A percentile compares a stretch with the other conserved stretches of the same genome.
phyloP scores from a whole-genome alignment of 2,113 vertebrate species.

The Candoia aspera region DNA sequence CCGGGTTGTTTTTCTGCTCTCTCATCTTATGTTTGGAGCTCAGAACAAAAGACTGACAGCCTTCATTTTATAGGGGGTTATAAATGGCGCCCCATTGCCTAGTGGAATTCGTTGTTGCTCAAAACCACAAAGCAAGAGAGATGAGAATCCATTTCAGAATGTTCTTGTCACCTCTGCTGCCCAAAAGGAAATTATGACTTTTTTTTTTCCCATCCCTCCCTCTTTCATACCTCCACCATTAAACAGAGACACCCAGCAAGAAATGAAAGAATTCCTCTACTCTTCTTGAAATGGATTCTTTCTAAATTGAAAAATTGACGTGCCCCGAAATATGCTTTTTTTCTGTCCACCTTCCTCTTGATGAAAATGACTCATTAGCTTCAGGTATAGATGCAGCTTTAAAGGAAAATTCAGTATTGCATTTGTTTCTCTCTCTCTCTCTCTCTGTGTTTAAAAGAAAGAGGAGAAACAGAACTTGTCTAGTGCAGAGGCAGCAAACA shows the following conservation, averaged over 20 bases:
- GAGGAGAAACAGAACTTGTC: too few relatives aligned
- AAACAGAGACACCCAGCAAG: background rate
- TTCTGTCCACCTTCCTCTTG: background rate
- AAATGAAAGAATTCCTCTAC: background rate
- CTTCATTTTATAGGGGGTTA: background rate
- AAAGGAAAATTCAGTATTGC: background rate
- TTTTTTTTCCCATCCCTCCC: too few relatives aligned
- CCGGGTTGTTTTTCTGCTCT: background rate
- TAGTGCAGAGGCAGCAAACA: background rate
- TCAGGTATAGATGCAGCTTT: background rate
- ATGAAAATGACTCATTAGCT: slow-evolving; percentile 20
- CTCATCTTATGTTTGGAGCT: background rate
- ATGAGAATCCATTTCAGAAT: background rate
- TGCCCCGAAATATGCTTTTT: background rate
- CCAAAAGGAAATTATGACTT: background rate
- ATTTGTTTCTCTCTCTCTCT: too few relatives aligned
- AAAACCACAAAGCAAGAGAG: background rate
- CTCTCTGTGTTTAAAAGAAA: background rate
- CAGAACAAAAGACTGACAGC: background rate
- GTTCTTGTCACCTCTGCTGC: too few relatives aligned
- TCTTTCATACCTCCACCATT: background rate
- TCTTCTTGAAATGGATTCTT: background rate
- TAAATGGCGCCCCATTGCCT: background rate
- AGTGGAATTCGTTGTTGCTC: background rate
- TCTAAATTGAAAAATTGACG: background rate